Evolutionary conservation across 2,888 invertebrate species (phyloP).

Genomic region (Patella pellucida): DNA sequence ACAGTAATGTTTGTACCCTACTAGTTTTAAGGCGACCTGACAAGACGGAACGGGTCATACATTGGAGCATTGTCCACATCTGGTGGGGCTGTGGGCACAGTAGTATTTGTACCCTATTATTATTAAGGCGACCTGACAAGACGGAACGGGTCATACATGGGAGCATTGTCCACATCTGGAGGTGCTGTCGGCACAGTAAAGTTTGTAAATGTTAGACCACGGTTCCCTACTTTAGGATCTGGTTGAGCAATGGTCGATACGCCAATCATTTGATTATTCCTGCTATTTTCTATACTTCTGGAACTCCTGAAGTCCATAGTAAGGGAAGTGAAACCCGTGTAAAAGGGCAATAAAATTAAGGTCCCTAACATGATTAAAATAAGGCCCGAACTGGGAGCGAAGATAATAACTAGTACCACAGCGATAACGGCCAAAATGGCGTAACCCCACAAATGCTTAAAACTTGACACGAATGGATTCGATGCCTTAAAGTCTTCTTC

Average conservation of each 20-base stretch:
- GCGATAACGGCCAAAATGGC: constrained; percentile 46
- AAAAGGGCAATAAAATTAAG: constrained; percentile 53
- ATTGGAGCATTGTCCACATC: too few relatives aligned
- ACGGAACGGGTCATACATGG: constrained; percentile 15
- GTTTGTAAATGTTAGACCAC: constrained; percentile 11
- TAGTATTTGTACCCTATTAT: too few relatives aligned
- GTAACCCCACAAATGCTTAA: constrained; percentile 62
- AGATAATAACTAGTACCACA: constrained; percentile 47
- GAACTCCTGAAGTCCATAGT: constrained; percentile 30
- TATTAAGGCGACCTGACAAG: too few relatives aligned
- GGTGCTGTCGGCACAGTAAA: constrained; percentile 13
- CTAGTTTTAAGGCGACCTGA: too few relatives aligned
- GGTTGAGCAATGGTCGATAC: constrained; percentile 13
- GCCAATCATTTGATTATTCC: constrained; percentile 19
- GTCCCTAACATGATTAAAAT: constrained; percentile 52
- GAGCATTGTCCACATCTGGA: background rate
- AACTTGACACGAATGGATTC: constrained; percentile 59
- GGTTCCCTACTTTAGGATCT: background rate
- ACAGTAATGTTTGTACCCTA: too few relatives aligned
- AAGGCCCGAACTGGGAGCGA: constrained; percentile 44
- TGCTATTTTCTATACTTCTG: constrained; percentile 14
- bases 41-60: too few relatives aligned
- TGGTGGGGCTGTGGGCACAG: too few relatives aligned
- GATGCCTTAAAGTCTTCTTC: constrained; percentile 59
- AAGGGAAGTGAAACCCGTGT: constrained; percentile 58